Percentiles rank a stretch among this genome's conserved stretches.
Evolutionary conservation across 2,797 vertebrate genomes (phyloP).

Genomic region (Cheirogaleus major): DNA sequence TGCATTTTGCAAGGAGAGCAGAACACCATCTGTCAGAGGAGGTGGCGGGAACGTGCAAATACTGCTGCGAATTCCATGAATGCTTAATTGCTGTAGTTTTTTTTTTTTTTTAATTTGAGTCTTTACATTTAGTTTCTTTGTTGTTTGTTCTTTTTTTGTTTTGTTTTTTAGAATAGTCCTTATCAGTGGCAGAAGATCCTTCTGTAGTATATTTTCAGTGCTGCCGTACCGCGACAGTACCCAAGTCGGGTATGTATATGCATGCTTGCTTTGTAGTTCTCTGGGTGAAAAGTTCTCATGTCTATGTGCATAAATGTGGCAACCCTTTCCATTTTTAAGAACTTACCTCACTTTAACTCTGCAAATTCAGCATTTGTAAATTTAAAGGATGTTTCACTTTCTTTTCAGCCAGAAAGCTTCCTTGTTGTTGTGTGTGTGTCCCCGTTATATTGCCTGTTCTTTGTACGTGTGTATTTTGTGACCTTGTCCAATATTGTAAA

Average conservation of each 20-base stretch:
- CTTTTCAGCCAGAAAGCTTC: constrained; percentile 58
- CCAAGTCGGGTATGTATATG: constrained; percentile 97
- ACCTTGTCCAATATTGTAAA: neutral
- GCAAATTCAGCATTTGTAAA: constrained; percentile 7
- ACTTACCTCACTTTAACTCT: neutral
- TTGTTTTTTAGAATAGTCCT: constrained; percentile 99
- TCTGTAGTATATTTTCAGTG: constrained; percentile 99
- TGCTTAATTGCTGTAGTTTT: constrained; percentile 77
- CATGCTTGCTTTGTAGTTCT: constrained; percentile 76
- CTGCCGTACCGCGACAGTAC: constrained; percentile 99
- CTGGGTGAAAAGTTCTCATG: constrained; percentile 49
- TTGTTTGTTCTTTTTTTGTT: constrained; percentile 83
- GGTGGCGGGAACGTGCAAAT: neutral
- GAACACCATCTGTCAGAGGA: constrained; percentile 53
- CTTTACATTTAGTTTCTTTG: constrained; percentile 89
- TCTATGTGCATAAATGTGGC: neutral
- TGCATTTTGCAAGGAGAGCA: neutral
- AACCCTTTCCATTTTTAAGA: neutral
- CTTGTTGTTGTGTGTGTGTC: neutral
- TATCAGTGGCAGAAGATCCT: constrained; percentile 99
- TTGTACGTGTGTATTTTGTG: neutral
- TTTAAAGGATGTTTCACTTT: neutral
- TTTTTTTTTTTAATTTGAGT: constrained; percentile 73
- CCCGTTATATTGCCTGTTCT: neutral
- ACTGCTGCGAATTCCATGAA: constrained; percentile 37